Evolutionary conservation across 1,140 invertebrate species (phyloP).

Genomic region (Helicoverpa armigera): DNA sequence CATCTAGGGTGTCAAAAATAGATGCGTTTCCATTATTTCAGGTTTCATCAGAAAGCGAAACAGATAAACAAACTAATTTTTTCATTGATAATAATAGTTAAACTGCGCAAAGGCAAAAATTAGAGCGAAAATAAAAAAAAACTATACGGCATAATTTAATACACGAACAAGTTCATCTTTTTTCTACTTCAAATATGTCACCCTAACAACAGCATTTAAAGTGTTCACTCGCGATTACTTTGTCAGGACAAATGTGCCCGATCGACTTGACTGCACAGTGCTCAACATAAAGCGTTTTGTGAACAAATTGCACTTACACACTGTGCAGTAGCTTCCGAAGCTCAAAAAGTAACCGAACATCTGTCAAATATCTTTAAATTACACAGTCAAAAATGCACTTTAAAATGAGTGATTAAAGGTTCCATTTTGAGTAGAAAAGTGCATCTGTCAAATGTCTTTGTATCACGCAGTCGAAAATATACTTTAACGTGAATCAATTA

Average conservation of each 20-base stretch:
- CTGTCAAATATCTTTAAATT: background rate
- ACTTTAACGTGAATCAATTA: background rate
- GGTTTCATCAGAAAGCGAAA: no score
- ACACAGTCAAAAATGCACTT: background rate
- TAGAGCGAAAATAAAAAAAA: no score
- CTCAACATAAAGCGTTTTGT: conserved; percentile 1
- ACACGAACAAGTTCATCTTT: no score
- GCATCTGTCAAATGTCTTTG: background rate
- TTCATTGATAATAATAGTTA: no score
- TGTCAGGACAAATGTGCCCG: background rate
- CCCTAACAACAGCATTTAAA: background rate
- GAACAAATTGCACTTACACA: conserved; percentile 22
- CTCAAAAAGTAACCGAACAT: conserved; percentile 3
- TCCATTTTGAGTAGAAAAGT: no score
- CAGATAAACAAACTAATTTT: no score
- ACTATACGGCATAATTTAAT: no score
- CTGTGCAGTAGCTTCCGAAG: background rate
- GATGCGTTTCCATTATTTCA: no score
- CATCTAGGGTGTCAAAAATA: no score
- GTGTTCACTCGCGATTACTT: background rate
- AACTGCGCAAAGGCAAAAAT: no score
- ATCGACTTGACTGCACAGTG: conserved; percentile 5
- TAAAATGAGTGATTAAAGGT: no score
- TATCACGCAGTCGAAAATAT: background rate
- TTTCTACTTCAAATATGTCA: no score